Percentiles rank a stretch among this genome's conserved stretches.
phyloP scores from a whole-genome alignment of 2,888 invertebrate species.

The Geotrupes spiniger region DNA sequence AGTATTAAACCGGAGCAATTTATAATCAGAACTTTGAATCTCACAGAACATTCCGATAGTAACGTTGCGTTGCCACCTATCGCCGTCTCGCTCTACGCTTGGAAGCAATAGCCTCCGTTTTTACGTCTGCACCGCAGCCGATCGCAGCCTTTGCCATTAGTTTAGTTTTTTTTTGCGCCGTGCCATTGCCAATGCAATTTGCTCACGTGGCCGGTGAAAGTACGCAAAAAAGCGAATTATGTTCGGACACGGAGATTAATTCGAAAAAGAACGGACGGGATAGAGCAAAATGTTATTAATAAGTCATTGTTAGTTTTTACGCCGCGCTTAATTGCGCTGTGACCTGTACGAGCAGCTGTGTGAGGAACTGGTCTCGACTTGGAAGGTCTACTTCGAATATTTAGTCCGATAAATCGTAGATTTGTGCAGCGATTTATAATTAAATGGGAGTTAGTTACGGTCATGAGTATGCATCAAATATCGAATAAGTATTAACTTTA shows the following conservation, averaged over 20 bases:
- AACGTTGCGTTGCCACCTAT: conserved; percentile 18
- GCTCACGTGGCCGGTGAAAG: neutral
- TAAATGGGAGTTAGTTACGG: no score
- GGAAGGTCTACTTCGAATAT: no score
- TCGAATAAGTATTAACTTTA: no score
- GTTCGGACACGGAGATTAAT: neutral
- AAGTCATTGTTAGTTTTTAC: neutral
- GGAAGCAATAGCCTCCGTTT: neutral
- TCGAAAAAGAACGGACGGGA: neutral
- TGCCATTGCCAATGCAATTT: conserved; percentile 2
- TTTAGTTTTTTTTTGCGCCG: neutral
- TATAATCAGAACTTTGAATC: conserved; percentile 31
- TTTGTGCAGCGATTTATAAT: no score
- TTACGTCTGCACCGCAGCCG: neutral
- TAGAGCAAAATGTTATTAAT: conserved; percentile 4
- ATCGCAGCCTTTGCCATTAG: neutral
- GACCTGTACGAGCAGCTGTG: no score
- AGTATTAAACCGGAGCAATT: conserved; percentile 43
- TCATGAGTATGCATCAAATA: no score
- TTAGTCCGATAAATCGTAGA: no score
- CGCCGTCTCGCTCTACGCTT: conserved; percentile 9
- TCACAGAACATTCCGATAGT: conserved; percentile 21
- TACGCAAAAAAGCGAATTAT: conserved; percentile 1
- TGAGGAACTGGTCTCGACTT: no score
- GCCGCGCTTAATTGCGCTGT: no score